Evolutionary conservation across 1,140 invertebrate genomes (phyloP), one percentile per base, ranked within the genome.

Genomic region (Augochlora pura): DNA sequence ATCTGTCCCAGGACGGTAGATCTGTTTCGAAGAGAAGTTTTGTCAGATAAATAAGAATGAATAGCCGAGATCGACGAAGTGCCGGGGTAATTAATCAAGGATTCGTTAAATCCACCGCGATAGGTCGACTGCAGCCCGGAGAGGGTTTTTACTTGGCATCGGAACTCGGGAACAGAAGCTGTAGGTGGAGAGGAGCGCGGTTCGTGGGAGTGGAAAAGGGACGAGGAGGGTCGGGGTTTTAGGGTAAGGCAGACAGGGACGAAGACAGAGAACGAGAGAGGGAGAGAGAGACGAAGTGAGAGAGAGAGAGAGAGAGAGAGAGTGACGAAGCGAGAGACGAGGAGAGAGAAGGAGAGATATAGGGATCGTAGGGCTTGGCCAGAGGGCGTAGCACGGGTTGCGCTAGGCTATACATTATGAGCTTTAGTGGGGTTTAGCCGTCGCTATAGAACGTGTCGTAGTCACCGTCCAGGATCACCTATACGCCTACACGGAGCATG

Each of bases 351-450:
- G 68, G 66, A 54, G 74, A 76, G 63, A 74, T 2, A 16, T 54
- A 32, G 52, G n/a, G 52, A 71, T 12, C 46, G 66, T 32, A 25
- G 81, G 74, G 76, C 83, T 80, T 75, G 84, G 81, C 74, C 74
- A 83, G 82, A 84, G 85, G 84, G 84, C 81, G 84, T 86, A 86
- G 81, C 81, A 86, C 81, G 85, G 81, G 84, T 83, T 86, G 80
- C 64, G 75, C 83, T 77, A 69, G 80, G 86, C 90, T 90, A 90
- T 90, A 90, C 87, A 90, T 90, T 89, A 89, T 86, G 86, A 87
- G 89, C 88, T 90, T 91, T 91, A 88, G 83, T 83, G 85, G 89
- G 86, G 87, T 88, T 89, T 89, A 90, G 86, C 85, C 77, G 72
- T 86, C 79, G 85, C 85, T 85, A 86, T 85, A 87, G 88, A 87